Percentiles rank a stretch among this genome's conserved stretches.
Conservation (phyloP, 92 coral and sea anemone species). For the Montipora capitata region DNA sequence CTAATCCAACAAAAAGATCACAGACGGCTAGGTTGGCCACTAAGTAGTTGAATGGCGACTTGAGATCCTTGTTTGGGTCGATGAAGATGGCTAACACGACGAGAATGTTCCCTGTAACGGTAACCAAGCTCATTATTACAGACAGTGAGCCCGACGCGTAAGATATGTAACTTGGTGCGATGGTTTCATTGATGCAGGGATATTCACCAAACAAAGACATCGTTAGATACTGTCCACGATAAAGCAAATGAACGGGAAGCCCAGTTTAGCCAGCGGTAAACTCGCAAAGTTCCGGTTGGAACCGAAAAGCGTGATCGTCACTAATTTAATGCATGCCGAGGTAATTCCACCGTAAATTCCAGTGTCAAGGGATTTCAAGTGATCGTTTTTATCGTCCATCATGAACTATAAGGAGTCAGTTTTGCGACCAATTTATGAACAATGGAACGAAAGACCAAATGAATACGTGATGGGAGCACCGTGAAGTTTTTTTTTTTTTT, state of each 20-base stretch:
- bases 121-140: slow-evolving; percentile 57
- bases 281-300: background rate
- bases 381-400: too few relatives aligned
- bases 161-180: slow-evolving; percentile 81
- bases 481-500: too few relatives aligned
- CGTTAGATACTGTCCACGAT: background rate
- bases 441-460: too few relatives aligned
- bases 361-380: too few relatives aligned
- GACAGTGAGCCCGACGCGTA: slow-evolving; percentile 70
- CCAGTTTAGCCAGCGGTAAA: background rate
- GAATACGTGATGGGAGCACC: too few relatives aligned
- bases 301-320: background rate
- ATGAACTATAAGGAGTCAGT: too few relatives aligned
- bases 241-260: background rate
- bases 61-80: slow-evolving; percentile 88
- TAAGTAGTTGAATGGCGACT: slow-evolving; percentile 81
- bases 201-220: slow-evolving; percentile 85
- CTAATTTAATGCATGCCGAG: background rate
- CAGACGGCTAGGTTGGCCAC: slow-evolving; percentile 88
- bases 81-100: slow-evolving; percentile 83
- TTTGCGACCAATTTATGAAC: too few relatives aligned
- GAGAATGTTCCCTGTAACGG: slow-evolving; percentile 81
- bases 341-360: too few relatives aligned
- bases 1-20: slow-evolving; percentile 81
- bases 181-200: slow-evolving; percentile 78